Evolutionary conservation across 2,797 vertebrate species (phyloP), one percentile per base, ranked within the genome.

Genomic region (Trichosurus vulpecula): DNA sequence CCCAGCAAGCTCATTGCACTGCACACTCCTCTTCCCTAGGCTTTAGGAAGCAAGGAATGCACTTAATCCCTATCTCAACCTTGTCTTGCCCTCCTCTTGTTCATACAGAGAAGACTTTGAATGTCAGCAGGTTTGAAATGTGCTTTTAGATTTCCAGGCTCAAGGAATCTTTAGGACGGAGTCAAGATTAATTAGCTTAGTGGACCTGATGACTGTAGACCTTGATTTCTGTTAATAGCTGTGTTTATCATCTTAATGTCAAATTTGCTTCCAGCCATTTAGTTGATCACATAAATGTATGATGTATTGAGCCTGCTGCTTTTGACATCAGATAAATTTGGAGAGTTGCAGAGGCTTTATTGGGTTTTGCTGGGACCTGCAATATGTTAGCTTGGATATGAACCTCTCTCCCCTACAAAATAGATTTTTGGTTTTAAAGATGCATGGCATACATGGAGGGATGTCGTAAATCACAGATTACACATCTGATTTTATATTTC

Each of bases 171-270:
- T 97, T 91, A 27, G 93, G 93, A 92, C 41, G 95, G 74, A 81
- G 93, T 53, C 74, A 95, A 96, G 97, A 97, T 98, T 94, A 97
- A 97, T 98, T 98, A 98, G 55, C 93, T 92, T 91, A 52, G 55
- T 96, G 89, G 30, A 94, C 97, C 93, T 97, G 96, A 97, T 89
- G 97, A 95, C 92, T 57, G 1, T 94, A 97, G 95, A 92, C 92
- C 90, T 96, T 96, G 91, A 97, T 97, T 90, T 95, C 66, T 94
- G 93, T 97, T 97, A 95, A 81, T 97, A 97, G 95, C 90, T 16
- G 0, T 57, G 57, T 96, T 56, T 96, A 96, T 97, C 96, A 91
- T 97, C 93, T 97, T 95, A 94, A 97, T 97, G 97, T 92, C 95
- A 98, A 95, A 96, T 97, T 97, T 96, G 91, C 58, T 97, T 97